These are phyloP conservation scores for Puffinus mauretanicus DNA, from an alignment of 2,113 vertebrate species.

Conservation along the genomic window DNA sequence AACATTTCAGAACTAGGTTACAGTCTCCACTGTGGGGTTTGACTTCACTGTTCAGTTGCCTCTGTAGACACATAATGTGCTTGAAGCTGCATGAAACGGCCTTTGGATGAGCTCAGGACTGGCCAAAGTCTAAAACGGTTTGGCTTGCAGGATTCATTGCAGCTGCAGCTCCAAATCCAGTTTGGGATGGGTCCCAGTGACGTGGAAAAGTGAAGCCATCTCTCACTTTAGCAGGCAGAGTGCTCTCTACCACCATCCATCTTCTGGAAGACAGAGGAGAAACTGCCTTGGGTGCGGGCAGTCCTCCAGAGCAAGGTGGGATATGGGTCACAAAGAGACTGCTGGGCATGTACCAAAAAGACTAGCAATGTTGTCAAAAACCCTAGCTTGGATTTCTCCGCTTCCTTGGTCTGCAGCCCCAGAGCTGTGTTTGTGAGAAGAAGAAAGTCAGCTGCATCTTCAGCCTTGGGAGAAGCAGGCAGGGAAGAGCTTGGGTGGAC, in stretches of 20 bases:
- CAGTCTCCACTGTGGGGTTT: background rate
- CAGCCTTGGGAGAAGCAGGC: background rate
- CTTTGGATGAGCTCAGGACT: background rate
- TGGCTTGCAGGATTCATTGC: background rate
- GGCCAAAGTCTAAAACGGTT: background rate
- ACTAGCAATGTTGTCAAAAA: background rate
- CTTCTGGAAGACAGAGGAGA: background rate
- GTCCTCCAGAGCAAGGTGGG: background rate
- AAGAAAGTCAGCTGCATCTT: background rate
- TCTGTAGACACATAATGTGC: background rate
- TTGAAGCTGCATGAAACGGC: background rate
- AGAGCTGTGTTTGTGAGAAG: background rate
- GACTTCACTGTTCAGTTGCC: background rate
- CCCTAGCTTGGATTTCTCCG: background rate
- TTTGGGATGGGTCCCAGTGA: background rate
- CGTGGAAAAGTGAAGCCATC: background rate
- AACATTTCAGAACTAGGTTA: background rate
- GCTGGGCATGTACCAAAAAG: background rate
- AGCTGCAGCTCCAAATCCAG: background rate
- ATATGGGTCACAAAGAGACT: background rate
- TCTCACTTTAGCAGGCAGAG: background rate
- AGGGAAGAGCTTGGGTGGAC: background rate
- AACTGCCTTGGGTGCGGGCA: background rate
- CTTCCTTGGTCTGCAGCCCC: background rate
- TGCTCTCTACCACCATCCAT: background rate